These are phyloP conservation scores for Leucosticte australis DNA, from an alignment of 2,113 vertebrate species.

Conservation along the genomic window DNA sequence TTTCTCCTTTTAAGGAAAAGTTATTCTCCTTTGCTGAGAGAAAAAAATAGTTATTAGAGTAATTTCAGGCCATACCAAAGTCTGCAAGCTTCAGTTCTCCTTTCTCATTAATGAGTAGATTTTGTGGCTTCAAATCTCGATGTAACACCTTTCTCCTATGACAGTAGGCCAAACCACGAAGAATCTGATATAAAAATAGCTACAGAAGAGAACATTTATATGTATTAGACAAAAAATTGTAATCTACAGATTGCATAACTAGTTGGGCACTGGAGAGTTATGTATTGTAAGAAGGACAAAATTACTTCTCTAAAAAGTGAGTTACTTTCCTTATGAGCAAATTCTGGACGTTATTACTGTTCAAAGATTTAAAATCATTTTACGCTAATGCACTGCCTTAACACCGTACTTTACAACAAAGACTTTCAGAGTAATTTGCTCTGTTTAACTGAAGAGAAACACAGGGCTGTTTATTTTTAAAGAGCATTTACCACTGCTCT, in stretches of 20 bases:
- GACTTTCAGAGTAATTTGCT: not conserved
- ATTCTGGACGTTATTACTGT: not conserved
- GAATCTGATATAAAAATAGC: conserved; percentile 97
- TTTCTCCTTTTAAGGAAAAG: not conserved
- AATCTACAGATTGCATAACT: not conserved
- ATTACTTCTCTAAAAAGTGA: not conserved
- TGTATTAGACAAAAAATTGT: not conserved
- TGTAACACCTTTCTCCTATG: conserved; percentile 96
- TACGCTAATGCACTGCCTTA: not conserved
- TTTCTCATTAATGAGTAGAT: conserved; percentile 95
- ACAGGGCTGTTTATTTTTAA: not conserved
- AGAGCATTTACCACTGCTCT: not conserved
- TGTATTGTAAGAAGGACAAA: not conserved
- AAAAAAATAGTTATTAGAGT: not conserved
- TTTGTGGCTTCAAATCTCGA: conserved; percentile 96
- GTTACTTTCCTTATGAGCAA: not conserved
- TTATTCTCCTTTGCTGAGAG: not conserved
- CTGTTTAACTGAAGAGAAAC: not conserved
- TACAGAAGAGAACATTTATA: conserved; percentile 65
- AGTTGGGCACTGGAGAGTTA: not conserved
- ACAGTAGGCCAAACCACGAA: conserved; percentile 96
- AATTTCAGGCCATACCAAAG: conserved; percentile 82
- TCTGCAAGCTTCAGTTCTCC: conserved; percentile 97
- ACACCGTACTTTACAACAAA: not conserved
- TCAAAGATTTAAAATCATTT: not conserved